Evolutionary conservation across 2,797 vertebrate genomes (phyloP).

Genomic region (Acanthornis magna): DNA sequence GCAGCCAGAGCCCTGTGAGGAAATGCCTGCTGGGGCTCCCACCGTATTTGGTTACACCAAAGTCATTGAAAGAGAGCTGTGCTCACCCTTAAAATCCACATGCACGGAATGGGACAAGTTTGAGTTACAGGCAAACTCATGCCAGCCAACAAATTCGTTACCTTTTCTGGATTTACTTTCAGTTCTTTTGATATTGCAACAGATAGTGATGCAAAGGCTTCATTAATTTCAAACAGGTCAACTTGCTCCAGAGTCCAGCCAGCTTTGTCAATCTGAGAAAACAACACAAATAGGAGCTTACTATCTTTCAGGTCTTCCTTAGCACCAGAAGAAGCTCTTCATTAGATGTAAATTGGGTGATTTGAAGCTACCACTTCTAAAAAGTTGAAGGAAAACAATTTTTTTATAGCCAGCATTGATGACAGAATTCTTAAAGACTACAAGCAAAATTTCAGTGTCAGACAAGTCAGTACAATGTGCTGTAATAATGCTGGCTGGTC

Average conservation of each 20-base stretch:
- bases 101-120: neutral
- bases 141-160: neutral
- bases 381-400: neutral
- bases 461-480: neutral
- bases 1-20: fast-evolving
- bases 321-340: neutral
- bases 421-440: neutral
- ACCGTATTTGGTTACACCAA: too few species aligned
- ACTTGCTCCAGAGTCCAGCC: slow-evolving; percentile 89
- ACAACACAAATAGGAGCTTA: neutral
- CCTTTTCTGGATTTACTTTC: slow-evolving; percentile 87
- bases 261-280: slow-evolving; percentile 86
- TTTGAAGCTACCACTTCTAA: neutral
- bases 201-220: slow-evolving; percentile 89
- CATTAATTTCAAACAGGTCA: slow-evolving; percentile 94
- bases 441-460: neutral
- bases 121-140: neutral
- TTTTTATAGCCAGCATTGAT: neutral
- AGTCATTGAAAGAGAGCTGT: neutral
- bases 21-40: neutral
- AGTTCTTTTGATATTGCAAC: slow-evolving; percentile 87
- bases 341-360: fast-evolving
- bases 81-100: neutral
- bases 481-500: neutral
- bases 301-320: neutral